Conservation (phyloP, 2,888 invertebrate genomes). For the Hypercompe scribonia region DNA sequence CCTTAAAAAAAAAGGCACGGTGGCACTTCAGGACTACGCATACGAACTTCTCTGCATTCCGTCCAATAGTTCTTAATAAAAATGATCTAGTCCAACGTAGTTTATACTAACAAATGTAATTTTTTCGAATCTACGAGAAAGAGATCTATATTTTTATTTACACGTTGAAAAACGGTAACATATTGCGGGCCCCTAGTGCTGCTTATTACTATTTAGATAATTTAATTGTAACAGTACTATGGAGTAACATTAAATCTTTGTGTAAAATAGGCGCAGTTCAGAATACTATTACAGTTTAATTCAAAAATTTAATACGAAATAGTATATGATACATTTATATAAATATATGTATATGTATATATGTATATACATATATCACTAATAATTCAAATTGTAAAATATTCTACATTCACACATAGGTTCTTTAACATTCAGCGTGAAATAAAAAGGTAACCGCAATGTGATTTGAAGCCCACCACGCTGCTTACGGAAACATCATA, state of each 20-base stretch:
- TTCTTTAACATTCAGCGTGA: slow-evolving; percentile 46
- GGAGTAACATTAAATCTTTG: neutral
- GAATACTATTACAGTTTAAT: too few species aligned
- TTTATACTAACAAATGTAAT: neutral
- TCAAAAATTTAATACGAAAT: neutral
- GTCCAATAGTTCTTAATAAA: neutral
- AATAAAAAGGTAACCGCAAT: slow-evolving; percentile 42
- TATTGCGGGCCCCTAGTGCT: neutral
- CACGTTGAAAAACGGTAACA: neutral
- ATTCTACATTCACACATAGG: slow-evolving; percentile 32
- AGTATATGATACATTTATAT: too few species aligned
- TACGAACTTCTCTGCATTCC: neutral
- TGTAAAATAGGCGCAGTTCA: neutral
- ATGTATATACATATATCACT: slow-evolving; percentile 40
- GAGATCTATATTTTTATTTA: neutral
- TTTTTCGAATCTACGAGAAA: neutral
- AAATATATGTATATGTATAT: too few species aligned
- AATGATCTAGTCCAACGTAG: neutral
- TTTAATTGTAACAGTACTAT: neutral
- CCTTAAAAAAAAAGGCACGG: neutral
- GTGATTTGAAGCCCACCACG: slow-evolving; percentile 51
- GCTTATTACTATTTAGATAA: too few species aligned
- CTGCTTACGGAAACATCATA: slow-evolving; percentile 56
- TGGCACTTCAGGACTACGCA: neutral
- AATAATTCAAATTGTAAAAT: slow-evolving; percentile 57